Evolutionary conservation across 2,113 vertebrate genomes (phyloP).

Genomic region (Gorsachius goisagi): DNA sequence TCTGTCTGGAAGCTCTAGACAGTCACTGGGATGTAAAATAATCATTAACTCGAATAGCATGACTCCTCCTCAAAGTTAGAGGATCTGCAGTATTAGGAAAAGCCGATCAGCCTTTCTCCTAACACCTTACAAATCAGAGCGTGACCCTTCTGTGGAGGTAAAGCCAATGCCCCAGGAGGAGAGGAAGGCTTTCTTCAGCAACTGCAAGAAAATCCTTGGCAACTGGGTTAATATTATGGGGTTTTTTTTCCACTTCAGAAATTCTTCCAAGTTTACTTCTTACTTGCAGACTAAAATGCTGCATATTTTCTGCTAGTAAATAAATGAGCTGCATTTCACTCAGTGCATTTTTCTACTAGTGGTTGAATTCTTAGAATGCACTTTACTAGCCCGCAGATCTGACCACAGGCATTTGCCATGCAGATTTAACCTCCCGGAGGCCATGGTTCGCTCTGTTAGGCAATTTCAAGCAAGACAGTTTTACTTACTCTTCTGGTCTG

Average conservation of each 20-base stretch:
- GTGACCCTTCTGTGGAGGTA: not conserved
- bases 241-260: not conserved
- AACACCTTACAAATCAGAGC: not conserved
- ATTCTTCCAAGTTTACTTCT: not conserved
- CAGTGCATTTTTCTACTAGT: not conserved
- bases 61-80: not conserved
- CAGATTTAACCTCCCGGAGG: conserved; percentile 17
- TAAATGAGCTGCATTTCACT: not conserved
- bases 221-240: not conserved
- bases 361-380: not conserved
- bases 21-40: not conserved
- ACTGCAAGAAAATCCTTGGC: not conserved
- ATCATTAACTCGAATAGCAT: not conserved
- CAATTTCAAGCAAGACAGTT: conserved; percentile 48
- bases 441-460: conserved; percentile 4
- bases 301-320: not conserved
- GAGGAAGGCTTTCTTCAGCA: not conserved
- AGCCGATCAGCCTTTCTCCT: not conserved
- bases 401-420: not conserved
- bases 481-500: conserved; percentile 14
- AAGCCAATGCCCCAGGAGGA: not conserved
- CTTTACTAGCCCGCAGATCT: not conserved
- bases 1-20: not conserved
- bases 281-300: not conserved
- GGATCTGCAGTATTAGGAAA: not conserved